Base-by-base conservation (phyloP, 1,140 invertebrate genomes). In the Diprion similis region DNA sequence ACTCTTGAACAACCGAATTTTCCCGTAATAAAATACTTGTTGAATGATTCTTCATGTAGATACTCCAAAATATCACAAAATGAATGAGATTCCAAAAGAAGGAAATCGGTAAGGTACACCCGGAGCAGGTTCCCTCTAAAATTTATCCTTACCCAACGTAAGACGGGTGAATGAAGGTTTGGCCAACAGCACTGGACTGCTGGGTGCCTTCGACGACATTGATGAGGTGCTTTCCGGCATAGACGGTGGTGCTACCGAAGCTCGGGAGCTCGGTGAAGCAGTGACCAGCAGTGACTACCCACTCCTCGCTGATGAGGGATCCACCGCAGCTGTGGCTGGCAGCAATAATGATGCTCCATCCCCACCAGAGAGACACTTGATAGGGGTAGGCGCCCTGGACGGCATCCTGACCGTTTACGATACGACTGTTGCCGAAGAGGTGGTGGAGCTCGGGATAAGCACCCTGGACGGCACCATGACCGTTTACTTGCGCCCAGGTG, bases 271-370 rank as follows among this genome's bases (percentile, higher is more conserved):
- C 83, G 0, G 51, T 24, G 3, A 85, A 78, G 71, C 90, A 92
- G 76, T 92, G 91, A 46, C 81, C 90, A 48, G 91, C 90, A 9
- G 90, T 90, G 0, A 92, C n/a, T 59, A 92, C 71, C 89, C 89
- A 92, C 65, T 86, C 71, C 10, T 77, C 71, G 64, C 84, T 86
- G 7, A 92, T 70, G 18, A 92, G 88, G n/a, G 89, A 86, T 13
- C 87, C 90, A 47, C 88, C 89, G 78, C 92, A 92, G 73, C 90
- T 87, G 68, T 91, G 91, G 1, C 75, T 74, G 0, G 73, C 48
- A 73, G 0, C 0, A 18, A 68, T 11, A 71, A 67, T 37, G 75
- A 76, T 71, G 70, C 83, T 37, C 75, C 83, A 47, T 66, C 85
- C 82, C 72, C 81, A 84, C 71, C 88, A 82, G n/a, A 90, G 72